A percentile compares a stretch with the other conserved stretches of the same genome.
These are phyloP conservation scores for Rhizomys pruinosus DNA, from an alignment of 2,113 vertebrate genomes.

Conservation along the genomic window DNA sequence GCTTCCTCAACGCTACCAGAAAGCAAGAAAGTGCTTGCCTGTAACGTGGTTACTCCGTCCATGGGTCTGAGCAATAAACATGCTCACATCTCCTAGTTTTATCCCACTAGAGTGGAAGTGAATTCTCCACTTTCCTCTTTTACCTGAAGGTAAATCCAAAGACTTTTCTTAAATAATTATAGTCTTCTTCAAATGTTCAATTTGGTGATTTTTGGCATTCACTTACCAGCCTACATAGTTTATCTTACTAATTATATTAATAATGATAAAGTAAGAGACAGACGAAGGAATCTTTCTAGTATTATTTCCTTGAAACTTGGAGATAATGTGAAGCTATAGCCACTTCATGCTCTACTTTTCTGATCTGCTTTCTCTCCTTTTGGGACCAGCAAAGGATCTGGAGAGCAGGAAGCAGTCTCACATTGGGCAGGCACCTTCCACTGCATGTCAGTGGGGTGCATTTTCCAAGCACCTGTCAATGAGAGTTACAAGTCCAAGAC, in stretches of 20 bases:
- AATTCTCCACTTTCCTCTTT: slow-evolving; percentile 3
- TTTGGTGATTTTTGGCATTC: slow-evolving; percentile 34
- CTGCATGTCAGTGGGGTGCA: not conserved
- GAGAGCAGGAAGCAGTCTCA: not conserved
- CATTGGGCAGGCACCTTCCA: not conserved
- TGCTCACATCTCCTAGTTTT: not conserved
- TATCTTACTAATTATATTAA: not conserved
- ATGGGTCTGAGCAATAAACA: not conserved
- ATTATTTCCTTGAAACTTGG: slow-evolving; percentile 27
- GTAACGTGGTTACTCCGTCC: not conserved
- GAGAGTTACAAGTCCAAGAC: not conserved
- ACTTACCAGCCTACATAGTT: not conserved
- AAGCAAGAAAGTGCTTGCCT: no score
- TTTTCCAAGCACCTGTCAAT: not conserved
- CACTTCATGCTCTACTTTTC: not conserved
- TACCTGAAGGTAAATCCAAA: not conserved
- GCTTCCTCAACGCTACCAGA: not conserved
- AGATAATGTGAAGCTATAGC: not conserved
- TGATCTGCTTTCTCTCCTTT: not conserved
- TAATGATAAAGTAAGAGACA: not conserved
- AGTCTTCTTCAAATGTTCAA: not conserved
- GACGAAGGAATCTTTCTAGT: not conserved
- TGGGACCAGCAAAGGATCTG: not conserved
- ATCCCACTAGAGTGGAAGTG: not conserved
- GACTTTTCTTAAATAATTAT: not conserved